These are phyloP conservation scores for Hydrochoerus hydrochaeris DNA, from an alignment of 2,113 vertebrate genomes.

Conservation along the genomic window DNA sequence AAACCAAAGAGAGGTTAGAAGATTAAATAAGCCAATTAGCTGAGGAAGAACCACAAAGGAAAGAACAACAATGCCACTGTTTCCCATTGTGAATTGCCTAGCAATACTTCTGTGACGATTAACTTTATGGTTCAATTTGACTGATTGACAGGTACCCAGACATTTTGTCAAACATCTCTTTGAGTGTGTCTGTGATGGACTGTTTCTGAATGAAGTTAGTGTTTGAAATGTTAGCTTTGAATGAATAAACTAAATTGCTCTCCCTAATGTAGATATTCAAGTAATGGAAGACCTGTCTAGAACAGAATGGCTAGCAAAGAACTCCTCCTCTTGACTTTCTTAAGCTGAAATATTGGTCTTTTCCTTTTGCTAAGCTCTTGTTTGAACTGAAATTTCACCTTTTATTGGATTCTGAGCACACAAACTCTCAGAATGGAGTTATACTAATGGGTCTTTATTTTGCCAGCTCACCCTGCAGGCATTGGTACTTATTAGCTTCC, in stretches of 20 bases:
- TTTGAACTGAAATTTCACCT: background rate
- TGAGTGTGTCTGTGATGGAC: background rate
- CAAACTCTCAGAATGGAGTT: background rate
- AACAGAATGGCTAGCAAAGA: background rate
- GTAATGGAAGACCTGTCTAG: background rate
- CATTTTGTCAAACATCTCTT: too few relatives aligned
- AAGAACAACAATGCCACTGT: background rate
- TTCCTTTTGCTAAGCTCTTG: background rate
- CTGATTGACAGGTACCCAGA: background rate
- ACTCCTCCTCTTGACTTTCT: background rate
- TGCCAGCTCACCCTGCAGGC: background rate
- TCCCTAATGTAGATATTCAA: too few relatives aligned
- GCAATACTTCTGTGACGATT: background rate
- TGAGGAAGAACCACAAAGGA: background rate
- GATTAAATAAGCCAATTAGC: background rate
- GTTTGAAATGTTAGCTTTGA: background rate
- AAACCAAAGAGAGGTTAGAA: background rate
- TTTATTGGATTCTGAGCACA: too few relatives aligned
- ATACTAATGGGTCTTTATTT: background rate
- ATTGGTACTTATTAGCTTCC: background rate
- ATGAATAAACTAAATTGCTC: background rate
- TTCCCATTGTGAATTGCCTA: background rate
- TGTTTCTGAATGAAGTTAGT: background rate
- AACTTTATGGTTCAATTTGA: background rate
- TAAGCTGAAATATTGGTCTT: background rate